Base-by-base conservation (phyloP, 2,888 invertebrate genomes). In the Caprella mutica region DNA sequence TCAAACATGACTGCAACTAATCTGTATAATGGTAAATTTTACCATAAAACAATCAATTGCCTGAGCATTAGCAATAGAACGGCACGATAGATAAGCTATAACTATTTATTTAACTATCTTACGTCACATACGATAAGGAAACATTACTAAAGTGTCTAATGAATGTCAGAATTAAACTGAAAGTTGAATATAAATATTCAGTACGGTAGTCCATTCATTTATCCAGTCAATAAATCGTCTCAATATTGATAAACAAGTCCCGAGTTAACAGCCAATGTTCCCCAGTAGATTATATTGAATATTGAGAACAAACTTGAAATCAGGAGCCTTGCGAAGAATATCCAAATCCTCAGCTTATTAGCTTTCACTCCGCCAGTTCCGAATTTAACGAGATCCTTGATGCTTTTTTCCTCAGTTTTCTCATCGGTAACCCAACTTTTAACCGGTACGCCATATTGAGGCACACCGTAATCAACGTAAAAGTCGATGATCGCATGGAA, bases 211-310 rank as follows among this genome's bases (percentile, higher is more conserved):
- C n/a, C n/a, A n/a, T n/a, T n/a, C n/a, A n/a, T n/a, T n/a, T n/a
- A n/a, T n/a, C n/a, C n/a, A n/a, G n/a, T n/a, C n/a, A n/a, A n/a
- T n/a, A n/a, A n/a, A n/a, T n/a, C n/a, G n/a, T 42, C 9, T 23
- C 26, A 46, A 30, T 52, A 44, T n/a, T 38, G 42, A 39, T 60
- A 56, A 1, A 60, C 50, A 12, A 60, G 38, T 2, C 56, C 56
- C 1, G 56, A 60, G 12, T 42, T 43, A 14, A 39, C 42, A 5
- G 42, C 40, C 9, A 59, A 48, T 3, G 56, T 55, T 1, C 61
- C 61, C 61, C 61, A 56, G 53, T 61, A 61, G 8, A 52, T 27
- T 9, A 52, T 5, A 21, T 58, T 58, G 43, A 61, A 58, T 2
- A 48, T 17, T 14, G 43, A 9, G 5, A 26, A 19, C 12, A 43